Conservation (phyloP, 2,888 invertebrate genomes). For the Thyatira batis region DNA sequence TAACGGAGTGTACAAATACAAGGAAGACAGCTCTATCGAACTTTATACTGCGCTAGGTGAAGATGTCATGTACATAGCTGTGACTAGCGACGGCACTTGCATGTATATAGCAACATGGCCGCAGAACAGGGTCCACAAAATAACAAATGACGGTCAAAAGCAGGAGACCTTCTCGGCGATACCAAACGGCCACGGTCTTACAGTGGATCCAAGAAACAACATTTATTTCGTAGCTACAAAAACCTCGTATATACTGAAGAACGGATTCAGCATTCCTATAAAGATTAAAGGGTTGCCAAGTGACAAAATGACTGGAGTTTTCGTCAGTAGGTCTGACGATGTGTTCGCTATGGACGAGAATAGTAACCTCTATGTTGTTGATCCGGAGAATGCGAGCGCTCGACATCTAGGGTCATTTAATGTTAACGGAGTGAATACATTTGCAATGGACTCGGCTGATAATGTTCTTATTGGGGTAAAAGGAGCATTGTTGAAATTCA, state of each 20-base stretch:
- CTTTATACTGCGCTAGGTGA: conserved; percentile 64
- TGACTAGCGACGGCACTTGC: conserved; percentile 52
- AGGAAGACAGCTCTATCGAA: conserved; percentile 60
- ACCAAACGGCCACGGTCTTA: conserved; percentile 71
- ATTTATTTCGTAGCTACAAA: conserved; percentile 71
- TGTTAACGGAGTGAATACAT: conserved; percentile 64
- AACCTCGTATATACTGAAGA: conserved; percentile 64
- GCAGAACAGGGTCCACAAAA: conserved; percentile 67
- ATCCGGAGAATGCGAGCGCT: conserved; percentile 58
- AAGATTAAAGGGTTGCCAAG: conserved; percentile 66
- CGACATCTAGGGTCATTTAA: conserved; percentile 57
- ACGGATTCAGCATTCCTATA: conserved; percentile 53
- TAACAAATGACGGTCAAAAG: conserved; percentile 61
- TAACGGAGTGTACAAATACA: conserved; percentile 74
- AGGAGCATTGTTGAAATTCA: conserved; percentile 61
- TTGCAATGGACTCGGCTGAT: conserved; percentile 68
- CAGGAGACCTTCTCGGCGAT: conserved; percentile 59
- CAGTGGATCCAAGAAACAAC: conserved; percentile 65
- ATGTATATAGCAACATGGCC: conserved; percentile 77
- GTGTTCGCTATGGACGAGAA: conserved; percentile 72
- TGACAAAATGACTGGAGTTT: conserved; percentile 68
- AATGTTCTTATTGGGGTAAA: conserved; percentile 68
- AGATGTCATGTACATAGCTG: conserved; percentile 73
- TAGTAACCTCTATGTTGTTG: conserved; percentile 61
- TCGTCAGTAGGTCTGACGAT: conserved; percentile 65